Evolutionary conservation across 2,797 vertebrate species (phyloP).

Genomic region (Halcyon leucocephala): DNA sequence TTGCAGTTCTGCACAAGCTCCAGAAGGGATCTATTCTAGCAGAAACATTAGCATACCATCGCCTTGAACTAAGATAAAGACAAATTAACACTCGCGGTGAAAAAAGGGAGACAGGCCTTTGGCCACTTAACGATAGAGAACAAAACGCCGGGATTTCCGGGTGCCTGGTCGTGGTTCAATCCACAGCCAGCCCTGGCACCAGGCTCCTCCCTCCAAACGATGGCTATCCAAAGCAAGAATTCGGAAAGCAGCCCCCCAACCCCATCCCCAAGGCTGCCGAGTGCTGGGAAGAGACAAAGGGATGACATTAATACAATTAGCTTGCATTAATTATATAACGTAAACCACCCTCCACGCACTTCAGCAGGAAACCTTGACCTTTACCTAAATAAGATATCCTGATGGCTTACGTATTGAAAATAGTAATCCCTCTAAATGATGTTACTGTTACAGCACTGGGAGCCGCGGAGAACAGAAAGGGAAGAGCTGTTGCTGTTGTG

Average conservation of each 20-base stretch:
- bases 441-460: neutral
- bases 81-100: neutral
- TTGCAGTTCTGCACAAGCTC: neutral
- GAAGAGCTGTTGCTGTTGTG: neutral
- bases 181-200: neutral
- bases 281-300: neutral
- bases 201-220: neutral
- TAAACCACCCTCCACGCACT: neutral
- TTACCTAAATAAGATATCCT: neutral
- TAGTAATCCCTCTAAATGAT: neutral
- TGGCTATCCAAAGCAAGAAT: neutral
- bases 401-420: neutral
- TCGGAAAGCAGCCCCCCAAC: neutral
- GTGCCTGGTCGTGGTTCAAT: neutral
- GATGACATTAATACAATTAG: neutral
- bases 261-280: neutral
- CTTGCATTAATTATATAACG: neutral
- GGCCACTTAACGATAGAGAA: neutral
- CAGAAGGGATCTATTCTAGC: neutral
- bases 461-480: neutral
- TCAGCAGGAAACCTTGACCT: neutral
- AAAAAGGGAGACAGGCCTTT: neutral
- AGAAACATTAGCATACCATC: neutral
- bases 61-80: neutral
- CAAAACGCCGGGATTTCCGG: rapidly evolving